phyloP scores from a whole-genome alignment of 1,140 invertebrate species.

The Eueides isabella region DNA sequence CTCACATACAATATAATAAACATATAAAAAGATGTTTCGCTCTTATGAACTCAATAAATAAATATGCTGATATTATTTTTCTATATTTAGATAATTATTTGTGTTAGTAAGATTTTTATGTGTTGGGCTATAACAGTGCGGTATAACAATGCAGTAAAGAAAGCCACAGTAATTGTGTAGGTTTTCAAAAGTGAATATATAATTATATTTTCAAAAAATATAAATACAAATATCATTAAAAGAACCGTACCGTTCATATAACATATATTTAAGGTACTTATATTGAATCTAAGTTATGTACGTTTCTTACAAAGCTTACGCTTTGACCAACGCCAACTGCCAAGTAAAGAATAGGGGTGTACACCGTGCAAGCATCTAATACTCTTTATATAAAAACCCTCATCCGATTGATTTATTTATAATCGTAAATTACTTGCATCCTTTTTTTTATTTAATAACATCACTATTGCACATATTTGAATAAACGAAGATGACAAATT shows the following conservation, averaged over 20 bases:
- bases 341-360: conserved; percentile 54
- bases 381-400: not conserved
- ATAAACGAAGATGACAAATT: conserved; percentile 65
- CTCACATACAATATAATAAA: too few relatives aligned
- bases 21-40: too few relatives aligned
- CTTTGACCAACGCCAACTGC: conserved; percentile 60
- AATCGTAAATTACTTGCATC: not conserved
- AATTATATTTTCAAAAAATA: too few relatives aligned
- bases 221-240: not conserved
- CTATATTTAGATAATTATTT: too few relatives aligned
- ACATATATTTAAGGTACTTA: not conserved
- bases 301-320: conserved; percentile 59
- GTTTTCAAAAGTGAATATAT: too few relatives aligned
- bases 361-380: conserved; percentile 34
- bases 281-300: conserved; percentile 24
- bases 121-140: too few relatives aligned
- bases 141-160: too few relatives aligned
- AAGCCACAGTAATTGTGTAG: too few relatives aligned
- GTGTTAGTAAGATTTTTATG: too few relatives aligned
- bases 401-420: not conserved
- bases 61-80: too few relatives aligned
- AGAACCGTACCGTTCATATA: not conserved
- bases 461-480: conserved; percentile 33
- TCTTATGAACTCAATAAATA: too few relatives aligned
- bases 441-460: not conserved